Evolutionary conservation across 2,888 invertebrate genomes (phyloP).

Genomic region (Andrena hattorfiana): DNA sequence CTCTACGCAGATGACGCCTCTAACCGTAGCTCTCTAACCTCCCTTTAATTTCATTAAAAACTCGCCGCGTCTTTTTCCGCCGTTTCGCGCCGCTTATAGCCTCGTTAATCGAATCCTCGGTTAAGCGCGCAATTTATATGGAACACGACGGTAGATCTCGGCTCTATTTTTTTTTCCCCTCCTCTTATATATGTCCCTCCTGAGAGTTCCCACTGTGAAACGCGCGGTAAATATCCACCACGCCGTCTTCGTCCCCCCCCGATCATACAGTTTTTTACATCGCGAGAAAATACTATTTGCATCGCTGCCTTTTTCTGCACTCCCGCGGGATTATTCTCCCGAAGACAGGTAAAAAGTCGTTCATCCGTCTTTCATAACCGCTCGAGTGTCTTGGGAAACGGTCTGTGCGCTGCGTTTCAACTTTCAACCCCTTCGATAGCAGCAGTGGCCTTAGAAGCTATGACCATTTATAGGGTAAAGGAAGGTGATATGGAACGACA

Average conservation of each 20-base stretch:
- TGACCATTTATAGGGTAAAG: too few relatives aligned
- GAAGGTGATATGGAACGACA: too few relatives aligned
- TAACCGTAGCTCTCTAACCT: conserved; percentile 2
- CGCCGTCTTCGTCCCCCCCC: neutral
- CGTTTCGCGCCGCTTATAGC: conserved; percentile 26
- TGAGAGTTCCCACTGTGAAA: conserved; percentile 35
- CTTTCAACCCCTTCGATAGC: neutral
- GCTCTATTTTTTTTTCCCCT: conserved; percentile 31
- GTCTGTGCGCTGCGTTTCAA: neutral
- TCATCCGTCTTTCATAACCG: conserved; percentile 10
- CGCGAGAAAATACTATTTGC: conserved; percentile 35
- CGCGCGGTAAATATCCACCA: conserved; percentile 41
- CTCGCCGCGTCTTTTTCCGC: conserved; percentile 16
- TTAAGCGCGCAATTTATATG: conserved; percentile 49
- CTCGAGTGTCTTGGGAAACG: neutral
- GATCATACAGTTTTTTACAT: neutral
- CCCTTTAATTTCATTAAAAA: conserved; percentile 43
- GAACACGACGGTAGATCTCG: conserved; percentile 21
- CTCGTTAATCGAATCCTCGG: conserved; percentile 50
- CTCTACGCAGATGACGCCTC: conserved; percentile 4
- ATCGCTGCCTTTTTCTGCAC: neutral
- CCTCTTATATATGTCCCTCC: neutral
- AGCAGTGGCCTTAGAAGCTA: too few relatives aligned
- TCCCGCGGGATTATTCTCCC: conserved; percentile 5
- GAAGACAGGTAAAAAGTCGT: neutral